Evolutionary conservation across 2,797 vertebrate species (phyloP).

Genomic region (Lepilemur septentrionalis): DNA sequence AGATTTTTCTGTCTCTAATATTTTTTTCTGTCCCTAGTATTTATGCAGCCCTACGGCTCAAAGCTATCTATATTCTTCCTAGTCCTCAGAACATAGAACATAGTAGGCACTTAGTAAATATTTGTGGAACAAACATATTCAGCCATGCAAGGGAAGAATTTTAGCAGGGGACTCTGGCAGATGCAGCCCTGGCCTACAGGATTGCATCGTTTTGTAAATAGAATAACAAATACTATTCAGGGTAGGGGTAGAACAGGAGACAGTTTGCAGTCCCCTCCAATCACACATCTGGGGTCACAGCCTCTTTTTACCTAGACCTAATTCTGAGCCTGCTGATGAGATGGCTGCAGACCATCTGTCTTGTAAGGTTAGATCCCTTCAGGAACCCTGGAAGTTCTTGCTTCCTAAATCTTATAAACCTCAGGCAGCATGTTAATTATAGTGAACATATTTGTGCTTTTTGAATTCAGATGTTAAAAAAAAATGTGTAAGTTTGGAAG

Average conservation of each 20-base stretch:
- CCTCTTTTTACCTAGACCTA: background rate
- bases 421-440: conserved; percentile 61
- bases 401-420: conserved; percentile 43
- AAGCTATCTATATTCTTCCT: background rate
- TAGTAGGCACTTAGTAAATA: background rate
- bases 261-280: background rate
- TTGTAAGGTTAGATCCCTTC: conserved; percentile 1
- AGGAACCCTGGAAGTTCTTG: conserved; percentile 48
- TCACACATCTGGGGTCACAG: conserved; percentile 37
- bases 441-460: conserved; percentile 46
- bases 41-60: background rate
- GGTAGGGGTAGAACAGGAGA: background rate
- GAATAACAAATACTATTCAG: conserved; percentile 1
- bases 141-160: background rate
- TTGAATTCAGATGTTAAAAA: conserved; percentile 38
- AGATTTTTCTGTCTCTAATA: background rate
- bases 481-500: conserved; percentile 16
- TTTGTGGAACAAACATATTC: background rate
- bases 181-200: background rate
- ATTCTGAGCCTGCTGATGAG: conserved; percentile 26
- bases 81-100: background rate
- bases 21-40: background rate
- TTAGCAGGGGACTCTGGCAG: background rate
- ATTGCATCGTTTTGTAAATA: background rate
- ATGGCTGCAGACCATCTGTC: conserved; percentile 46